These are phyloP conservation scores for Pempheris klunzingeri DNA, from an alignment of 2,797 vertebrate species.

Conservation along the genomic window DNA sequence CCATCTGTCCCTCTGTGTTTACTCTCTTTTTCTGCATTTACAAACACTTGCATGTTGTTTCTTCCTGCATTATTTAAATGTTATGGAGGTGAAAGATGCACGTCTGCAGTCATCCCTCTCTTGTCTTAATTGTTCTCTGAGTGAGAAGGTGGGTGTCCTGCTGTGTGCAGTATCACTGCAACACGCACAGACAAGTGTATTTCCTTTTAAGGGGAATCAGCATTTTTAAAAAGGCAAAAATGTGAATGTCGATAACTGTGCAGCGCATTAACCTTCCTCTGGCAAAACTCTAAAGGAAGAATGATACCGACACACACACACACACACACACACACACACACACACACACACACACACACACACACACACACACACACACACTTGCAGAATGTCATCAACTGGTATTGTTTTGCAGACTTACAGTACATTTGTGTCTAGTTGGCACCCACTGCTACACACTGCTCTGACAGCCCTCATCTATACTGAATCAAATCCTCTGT, in stretches of 20 bases:
- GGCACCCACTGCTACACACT: slow-evolving; percentile 52
- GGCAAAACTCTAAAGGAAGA: slow-evolving; percentile 23
- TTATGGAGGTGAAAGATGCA: slow-evolving; percentile 18
- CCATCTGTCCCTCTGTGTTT: slow-evolving; percentile 59
- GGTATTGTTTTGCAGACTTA: slow-evolving; percentile 58
- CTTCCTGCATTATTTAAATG: slow-evolving; percentile 46
- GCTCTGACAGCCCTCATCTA: slow-evolving; percentile 75
- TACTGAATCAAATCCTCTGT: slow-evolving; percentile 77
- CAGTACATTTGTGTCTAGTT: slow-evolving; percentile 57
- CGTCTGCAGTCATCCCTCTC: slow-evolving; percentile 31
- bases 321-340: slow-evolving; percentile 27
- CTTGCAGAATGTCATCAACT: slow-evolving; percentile 48
- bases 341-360: slow-evolving; percentile 23
- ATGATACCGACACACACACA: slow-evolving; percentile 31
- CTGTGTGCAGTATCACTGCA: slow-evolving; percentile 54
- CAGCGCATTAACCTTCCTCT: slow-evolving; percentile 42
- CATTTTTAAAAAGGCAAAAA: slow-evolving; percentile 52
- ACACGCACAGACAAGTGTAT: slow-evolving; percentile 24
- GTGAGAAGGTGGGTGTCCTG: slow-evolving; percentile 54
- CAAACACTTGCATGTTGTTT: slow-evolving; percentile 30
- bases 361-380: slow-evolving; percentile 35
- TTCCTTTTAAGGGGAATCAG: slow-evolving; percentile 47
- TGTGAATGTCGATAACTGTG: slow-evolving; percentile 41
- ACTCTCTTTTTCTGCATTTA: slow-evolving; percentile 47
- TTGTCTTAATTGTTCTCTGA: slow-evolving; percentile 63